Conservation (phyloP, 2,888 invertebrate genomes). For the Camponotus fellah region DNA sequence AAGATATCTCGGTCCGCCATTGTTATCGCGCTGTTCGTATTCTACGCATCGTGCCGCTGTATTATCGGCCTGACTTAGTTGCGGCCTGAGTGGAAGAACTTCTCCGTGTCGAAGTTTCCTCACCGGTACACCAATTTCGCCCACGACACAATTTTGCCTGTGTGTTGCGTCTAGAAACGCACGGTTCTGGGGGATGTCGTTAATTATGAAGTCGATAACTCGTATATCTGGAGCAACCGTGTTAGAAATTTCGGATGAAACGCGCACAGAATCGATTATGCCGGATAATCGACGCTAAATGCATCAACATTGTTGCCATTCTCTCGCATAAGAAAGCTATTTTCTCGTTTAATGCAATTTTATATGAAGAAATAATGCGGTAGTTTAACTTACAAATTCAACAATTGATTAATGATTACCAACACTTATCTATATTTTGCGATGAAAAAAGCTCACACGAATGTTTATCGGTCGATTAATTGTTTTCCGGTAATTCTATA, state of each 20-base stretch:
- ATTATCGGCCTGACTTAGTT: slow-evolving; percentile 56
- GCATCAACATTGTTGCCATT: slow-evolving; percentile 8
- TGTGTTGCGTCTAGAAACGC: slow-evolving; percentile 19
- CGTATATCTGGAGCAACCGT: slow-evolving; percentile 44
- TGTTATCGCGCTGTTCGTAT: slow-evolving; percentile 47
- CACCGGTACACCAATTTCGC: slow-evolving; percentile 38
- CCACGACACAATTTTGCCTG: slow-evolving; percentile 26
- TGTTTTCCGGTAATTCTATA: slow-evolving; percentile 37
- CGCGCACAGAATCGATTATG: slow-evolving; percentile 46
- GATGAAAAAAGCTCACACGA: not conserved
- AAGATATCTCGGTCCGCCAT: slow-evolving; percentile 4
- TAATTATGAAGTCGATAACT: slow-evolving; percentile 55
- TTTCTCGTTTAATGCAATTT: not conserved
- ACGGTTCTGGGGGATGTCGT: slow-evolving; percentile 28
- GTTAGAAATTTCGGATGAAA: slow-evolving; percentile 46
- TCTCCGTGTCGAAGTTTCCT: slow-evolving; percentile 48
- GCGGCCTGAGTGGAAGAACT: slow-evolving; percentile 39
- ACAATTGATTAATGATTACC: slow-evolving; percentile 1
- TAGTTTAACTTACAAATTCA: not conserved
- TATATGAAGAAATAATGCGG: not conserved
- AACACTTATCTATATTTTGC: not conserved
- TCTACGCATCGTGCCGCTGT: slow-evolving; percentile 45
- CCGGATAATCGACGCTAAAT: slow-evolving; percentile 42
- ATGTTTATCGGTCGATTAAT: slow-evolving; percentile 29
- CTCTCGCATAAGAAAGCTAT: not conserved